Evolutionary conservation across 2,797 vertebrate genomes (phyloP).

Genomic region (Salmo trutta): DNA sequence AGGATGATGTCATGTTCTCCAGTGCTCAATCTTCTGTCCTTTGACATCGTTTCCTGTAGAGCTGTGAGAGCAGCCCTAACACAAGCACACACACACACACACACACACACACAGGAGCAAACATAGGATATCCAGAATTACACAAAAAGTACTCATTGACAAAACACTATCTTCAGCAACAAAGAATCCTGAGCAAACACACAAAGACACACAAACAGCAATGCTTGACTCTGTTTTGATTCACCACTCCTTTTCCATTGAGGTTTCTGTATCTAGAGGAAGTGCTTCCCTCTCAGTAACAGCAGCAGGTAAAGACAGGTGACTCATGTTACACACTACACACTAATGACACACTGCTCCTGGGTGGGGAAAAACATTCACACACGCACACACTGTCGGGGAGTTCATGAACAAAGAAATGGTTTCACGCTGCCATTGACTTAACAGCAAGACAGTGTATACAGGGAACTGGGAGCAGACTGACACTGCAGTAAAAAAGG

Average conservation of each 20-base stretch:
- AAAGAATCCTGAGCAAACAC: background rate
- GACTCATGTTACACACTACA: constrained; percentile 3
- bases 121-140: background rate
- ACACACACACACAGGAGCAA: background rate
- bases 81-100: constrained; percentile 1
- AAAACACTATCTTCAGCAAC: background rate
- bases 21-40: constrained; percentile 31
- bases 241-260: background rate
- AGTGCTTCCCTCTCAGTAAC: background rate
- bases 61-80: constrained; percentile 20
- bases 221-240: background rate
- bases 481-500: background rate
- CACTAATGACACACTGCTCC: background rate
- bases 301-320: constrained; percentile 16
- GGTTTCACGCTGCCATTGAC: constrained; percentile 1
- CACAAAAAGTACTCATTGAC: background rate
- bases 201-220: constrained; percentile 1
- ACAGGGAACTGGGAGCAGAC: background rate
- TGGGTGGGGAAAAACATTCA: background rate
- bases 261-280: background rate
- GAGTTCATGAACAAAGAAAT: constrained; percentile 9
- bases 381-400: background rate
- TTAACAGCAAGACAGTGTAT: background rate
- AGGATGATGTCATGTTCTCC: constrained; percentile 50
- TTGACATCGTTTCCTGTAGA: constrained; percentile 43